These are phyloP conservation scores for Pandemis corylana DNA, from an alignment of 2,888 invertebrate genomes.

Conservation along the genomic window DNA sequence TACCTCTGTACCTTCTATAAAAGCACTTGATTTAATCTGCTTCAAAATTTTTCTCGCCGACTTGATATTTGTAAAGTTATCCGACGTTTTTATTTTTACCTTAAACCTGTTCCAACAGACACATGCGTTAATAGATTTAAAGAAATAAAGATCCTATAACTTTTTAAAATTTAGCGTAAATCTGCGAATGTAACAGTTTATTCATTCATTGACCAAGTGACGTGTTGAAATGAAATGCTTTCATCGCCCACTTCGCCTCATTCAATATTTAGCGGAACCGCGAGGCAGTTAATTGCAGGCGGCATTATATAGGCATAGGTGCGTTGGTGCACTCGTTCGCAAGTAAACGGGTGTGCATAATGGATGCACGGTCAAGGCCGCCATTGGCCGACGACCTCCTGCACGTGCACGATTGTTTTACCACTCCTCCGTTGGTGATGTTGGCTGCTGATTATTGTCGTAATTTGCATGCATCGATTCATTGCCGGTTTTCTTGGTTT, in stretches of 20 bases:
- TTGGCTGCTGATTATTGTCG: conserved; percentile 23
- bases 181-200: neutral
- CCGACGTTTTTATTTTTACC: neutral
- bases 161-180: neutral
- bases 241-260: conserved; percentile 31
- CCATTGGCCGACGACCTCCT: conserved; percentile 69
- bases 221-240: conserved; percentile 20
- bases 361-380: conserved; percentile 82
- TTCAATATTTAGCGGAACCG: conserved; percentile 36
- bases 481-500: neutral
- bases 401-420: conserved; percentile 77
- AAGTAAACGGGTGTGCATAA: conserved; percentile 82
- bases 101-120: neutral
- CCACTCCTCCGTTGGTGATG: conserved; percentile 21
- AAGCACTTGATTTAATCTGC: neutral
- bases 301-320: conserved; percentile 51
- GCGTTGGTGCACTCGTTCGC: conserved; percentile 78
- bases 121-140: neutral
- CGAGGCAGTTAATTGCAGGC: conserved; percentile 37
- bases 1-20: conserved; percentile 27
- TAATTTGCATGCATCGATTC: neutral
- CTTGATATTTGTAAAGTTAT: neutral
- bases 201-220: neutral
- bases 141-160: neutral
- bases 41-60: neutral